phyloP scores from a whole-genome alignment of 1,140 invertebrate genomes.

The Hypothenemus hampei region DNA sequence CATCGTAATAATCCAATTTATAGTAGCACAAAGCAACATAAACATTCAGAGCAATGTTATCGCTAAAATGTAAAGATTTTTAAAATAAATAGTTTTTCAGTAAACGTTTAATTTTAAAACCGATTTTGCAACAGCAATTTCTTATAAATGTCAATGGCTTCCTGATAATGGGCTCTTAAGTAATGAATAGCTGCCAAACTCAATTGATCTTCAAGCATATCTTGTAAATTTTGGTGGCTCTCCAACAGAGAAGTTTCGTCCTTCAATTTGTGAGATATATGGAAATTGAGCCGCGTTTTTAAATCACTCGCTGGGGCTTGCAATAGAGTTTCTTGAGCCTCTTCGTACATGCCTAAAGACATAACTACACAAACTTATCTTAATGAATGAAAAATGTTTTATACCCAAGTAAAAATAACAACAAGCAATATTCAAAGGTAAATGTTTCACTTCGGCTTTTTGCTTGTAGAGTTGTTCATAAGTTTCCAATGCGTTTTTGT shows the following conservation, averaged over 20 bases:
- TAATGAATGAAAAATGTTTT: slow-evolving; percentile 46
- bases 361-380: too few species aligned
- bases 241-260: slow-evolving; percentile 81
- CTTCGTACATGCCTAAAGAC: slow-evolving; percentile 54
- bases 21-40: slow-evolving; percentile 98
- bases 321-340: slow-evolving; percentile 59
- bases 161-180: slow-evolving; percentile 92
- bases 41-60: slow-evolving; percentile 91
- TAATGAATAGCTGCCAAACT: slow-evolving; percentile 96
- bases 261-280: slow-evolving; percentile 87
- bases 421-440: slow-evolving; percentile 80
- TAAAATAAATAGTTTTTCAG: not conserved
- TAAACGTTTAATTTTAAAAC: slow-evolving; percentile 44
- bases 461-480: slow-evolving; percentile 54
- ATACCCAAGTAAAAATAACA: slow-evolving; percentile 91
- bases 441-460: slow-evolving; percentile 48
- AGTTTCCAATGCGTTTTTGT: slow-evolving; percentile 75
- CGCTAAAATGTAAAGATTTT: slow-evolving; percentile 53
- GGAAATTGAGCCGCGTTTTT: slow-evolving; percentile 83
- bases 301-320: slow-evolving; percentile 57
- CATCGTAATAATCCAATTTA: slow-evolving; percentile 90
- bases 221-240: slow-evolving; percentile 77
- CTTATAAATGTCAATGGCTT: slow-evolving; percentile 99
- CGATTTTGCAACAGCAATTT: slow-evolving; percentile 86
- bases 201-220: slow-evolving; percentile 90